Evolutionary conservation across 1,140 invertebrate genomes (phyloP), one percentile per base, ranked within the genome.

Genomic region (Anadara kagoshimensis): DNA sequence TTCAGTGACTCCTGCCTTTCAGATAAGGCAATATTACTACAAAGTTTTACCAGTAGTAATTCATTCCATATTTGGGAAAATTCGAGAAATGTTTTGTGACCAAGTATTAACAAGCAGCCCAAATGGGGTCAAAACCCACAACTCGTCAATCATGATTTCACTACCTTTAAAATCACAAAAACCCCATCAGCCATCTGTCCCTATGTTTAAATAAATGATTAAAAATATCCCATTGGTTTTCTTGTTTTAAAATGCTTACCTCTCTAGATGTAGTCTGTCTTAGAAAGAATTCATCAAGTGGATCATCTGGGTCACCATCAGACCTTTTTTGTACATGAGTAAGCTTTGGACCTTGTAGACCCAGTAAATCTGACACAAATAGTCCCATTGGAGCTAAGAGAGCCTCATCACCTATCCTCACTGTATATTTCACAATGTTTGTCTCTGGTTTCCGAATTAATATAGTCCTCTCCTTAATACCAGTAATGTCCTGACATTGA

Each of bases 221-320:
- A 22, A 49, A 65, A 14, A 47, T 45, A 14, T 49, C 36, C 4
- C 41, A 43, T 61, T 41, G 29, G n/a, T 11, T 11, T 11, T 11
- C 2, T 29, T 12, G 8, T 61, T 61, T 58, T 16, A 1, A 36
- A 22, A 36, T 7, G 51, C 7, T 51, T 76, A 75, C 71, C 74
- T 76, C 47, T 72, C 68, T 78, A 36, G 64, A 75, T 58, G 73
- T 75, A 53, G 85, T 88, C 68, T 89, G 88, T 36, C 29, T 36
- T 5, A 98, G 89, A 86, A 96, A 98, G 86, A 94, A 94, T 58
- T 95, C 95, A 92, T 98, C 97, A 87, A 96, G 95, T 12, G 96
- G 96, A 90, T 98, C 97, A 89, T 97, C 95, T 5, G 95, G 92
- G 86, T 98, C 95, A 59, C 96, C 94, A 36, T 92, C 91, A 71